Conservation (phyloP, 2,797 vertebrate species). For the Arrhamphus sclerolepis region DNA sequence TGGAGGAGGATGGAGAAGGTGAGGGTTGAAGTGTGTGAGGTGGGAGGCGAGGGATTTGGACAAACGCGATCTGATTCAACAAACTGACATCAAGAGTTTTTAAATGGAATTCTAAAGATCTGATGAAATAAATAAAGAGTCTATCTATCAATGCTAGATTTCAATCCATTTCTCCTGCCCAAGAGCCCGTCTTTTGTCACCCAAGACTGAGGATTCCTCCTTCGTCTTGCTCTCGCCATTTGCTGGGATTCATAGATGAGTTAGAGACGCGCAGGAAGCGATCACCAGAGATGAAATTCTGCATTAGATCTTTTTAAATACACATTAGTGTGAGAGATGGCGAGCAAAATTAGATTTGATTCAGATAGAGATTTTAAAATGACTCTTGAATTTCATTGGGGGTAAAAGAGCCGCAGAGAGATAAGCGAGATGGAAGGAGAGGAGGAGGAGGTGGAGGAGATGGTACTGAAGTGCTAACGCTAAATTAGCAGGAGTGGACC, state of each 20-base stretch:
- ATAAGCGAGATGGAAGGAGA: slow-evolving; percentile 12
- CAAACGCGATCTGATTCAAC: slow-evolving; percentile 5
- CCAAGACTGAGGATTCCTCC: slow-evolving; percentile 7
- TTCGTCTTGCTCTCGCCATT: not conserved
- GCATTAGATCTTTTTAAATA: slow-evolving; percentile 54
- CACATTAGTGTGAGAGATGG: slow-evolving; percentile 56
- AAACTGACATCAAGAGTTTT: not conserved
- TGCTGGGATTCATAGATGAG: slow-evolving; percentile 1
- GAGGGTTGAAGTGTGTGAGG: slow-evolving; percentile 27
- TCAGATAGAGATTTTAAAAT: slow-evolving; percentile 58
- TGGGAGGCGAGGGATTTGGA: not conserved
- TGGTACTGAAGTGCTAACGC: slow-evolving; percentile 47
- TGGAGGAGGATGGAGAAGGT: not conserved
- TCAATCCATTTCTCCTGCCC: not conserved
- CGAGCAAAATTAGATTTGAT: slow-evolving; percentile 69
- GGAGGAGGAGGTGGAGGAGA: slow-evolving; percentile 27
- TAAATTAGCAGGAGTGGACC: slow-evolving; percentile 67
- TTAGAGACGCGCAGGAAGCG: slow-evolving; percentile 1
- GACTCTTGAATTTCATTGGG: slow-evolving; percentile 61
- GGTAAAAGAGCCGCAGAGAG: slow-evolving; percentile 45
- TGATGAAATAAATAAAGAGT: not conserved
- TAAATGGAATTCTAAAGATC: not conserved
- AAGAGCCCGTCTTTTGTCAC: slow-evolving; percentile 1
- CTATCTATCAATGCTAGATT: not conserved
- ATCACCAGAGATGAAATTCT: slow-evolving; percentile 28